Percentiles rank a stretch among this genome's conserved stretches.
These are phyloP conservation scores for Carpatolechia fugitivella DNA, from an alignment of 2,888 invertebrate species.

Conservation along the genomic window DNA sequence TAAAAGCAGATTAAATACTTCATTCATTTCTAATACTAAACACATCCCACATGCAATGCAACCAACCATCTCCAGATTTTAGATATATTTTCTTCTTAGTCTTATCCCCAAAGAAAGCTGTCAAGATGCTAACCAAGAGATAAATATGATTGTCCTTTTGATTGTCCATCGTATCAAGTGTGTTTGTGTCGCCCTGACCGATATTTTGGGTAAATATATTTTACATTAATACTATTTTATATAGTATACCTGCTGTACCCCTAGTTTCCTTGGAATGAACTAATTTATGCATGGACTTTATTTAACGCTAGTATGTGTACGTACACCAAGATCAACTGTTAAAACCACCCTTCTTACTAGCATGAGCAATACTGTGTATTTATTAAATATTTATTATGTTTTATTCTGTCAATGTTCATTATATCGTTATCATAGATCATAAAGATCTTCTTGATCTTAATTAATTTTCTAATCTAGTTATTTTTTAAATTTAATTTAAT, in stretches of 20 bases:
- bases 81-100: constrained; percentile 7
- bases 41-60: not conserved
- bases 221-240: constrained; percentile 64
- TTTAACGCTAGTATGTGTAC: constrained; percentile 67
- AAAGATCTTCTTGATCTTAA: too few relatives aligned
- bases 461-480: too few relatives aligned
- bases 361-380: constrained; percentile 46
- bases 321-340: constrained; percentile 48
- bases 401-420: not conserved
- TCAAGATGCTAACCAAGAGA: constrained; percentile 76
- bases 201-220: constrained; percentile 76
- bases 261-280: constrained; percentile 71
- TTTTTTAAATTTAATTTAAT: too few relatives aligned
- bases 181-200: constrained; percentile 75
- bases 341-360: constrained; percentile 53
- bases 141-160: constrained; percentile 50
- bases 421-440: too few relatives aligned
- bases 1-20: not conserved
- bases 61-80: not conserved
- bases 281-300: constrained; percentile 57
- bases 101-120: constrained; percentile 65
- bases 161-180: constrained; percentile 65
- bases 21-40: constrained; percentile 1
- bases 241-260: constrained; percentile 60
- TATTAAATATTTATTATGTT: not conserved